Evolutionary conservation across 2,888 invertebrate genomes (phyloP).

Genomic region (Sthenelais limicola): DNA sequence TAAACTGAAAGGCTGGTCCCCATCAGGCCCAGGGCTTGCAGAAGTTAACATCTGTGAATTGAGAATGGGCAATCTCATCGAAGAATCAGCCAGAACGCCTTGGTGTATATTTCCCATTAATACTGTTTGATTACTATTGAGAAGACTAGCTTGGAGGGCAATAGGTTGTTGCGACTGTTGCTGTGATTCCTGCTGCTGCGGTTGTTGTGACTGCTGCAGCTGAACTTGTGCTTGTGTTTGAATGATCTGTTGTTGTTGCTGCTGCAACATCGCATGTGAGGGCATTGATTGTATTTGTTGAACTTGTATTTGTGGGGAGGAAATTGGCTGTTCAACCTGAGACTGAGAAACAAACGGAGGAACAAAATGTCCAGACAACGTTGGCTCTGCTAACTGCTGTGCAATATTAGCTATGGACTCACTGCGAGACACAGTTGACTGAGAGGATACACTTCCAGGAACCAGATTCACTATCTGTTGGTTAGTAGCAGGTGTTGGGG

Average conservation of each 20-base stretch:
- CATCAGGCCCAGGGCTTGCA: not conserved
- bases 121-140: too few species aligned
- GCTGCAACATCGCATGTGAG: too few species aligned
- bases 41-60: constrained; percentile 8
- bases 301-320: not conserved
- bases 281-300: too few species aligned
- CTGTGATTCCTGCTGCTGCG: constrained; percentile 5
- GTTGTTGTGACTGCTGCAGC: constrained; percentile 12
- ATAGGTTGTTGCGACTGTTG: constrained; percentile 3
- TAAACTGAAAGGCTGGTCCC: constrained; percentile 3
- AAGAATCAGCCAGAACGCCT: not conserved
- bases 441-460: not conserved
- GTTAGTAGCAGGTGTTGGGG: not conserved
- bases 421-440: not conserved
- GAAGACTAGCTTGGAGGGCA: not conserved
- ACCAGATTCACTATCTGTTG: not conserved
- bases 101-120: not conserved
- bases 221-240: constrained; percentile 10
- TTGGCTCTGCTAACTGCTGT: constrained; percentile 33
- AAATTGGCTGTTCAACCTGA: not conserved
- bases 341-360: constrained; percentile 22
- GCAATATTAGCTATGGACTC: constrained; percentile 12
- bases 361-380: constrained; percentile 40
- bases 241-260: too few species aligned
- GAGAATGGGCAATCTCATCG: constrained; percentile 12